These are phyloP conservation scores for Colostygia pectinataria DNA, from an alignment of 2,888 invertebrate species.

Conservation along the genomic window DNA sequence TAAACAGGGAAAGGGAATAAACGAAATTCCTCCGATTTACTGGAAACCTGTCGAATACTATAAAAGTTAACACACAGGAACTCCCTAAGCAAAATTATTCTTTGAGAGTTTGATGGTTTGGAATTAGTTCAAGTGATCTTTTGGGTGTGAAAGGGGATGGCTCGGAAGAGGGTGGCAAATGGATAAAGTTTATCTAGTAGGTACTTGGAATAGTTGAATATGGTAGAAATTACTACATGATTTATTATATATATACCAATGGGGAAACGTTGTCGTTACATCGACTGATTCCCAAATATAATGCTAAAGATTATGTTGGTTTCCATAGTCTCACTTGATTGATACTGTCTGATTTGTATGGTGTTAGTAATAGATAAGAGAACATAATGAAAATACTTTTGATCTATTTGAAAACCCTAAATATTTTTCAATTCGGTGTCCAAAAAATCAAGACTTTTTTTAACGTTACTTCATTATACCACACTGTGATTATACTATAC, in stretches of 20 bases:
- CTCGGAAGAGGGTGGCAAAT: slow-evolving; percentile 19
- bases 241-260: slow-evolving; percentile 22
- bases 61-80: slow-evolving; percentile 20
- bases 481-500: too few relatives aligned
- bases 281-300: neutral
- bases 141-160: slow-evolving; percentile 27
- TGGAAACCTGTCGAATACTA: slow-evolving; percentile 16
- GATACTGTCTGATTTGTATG: too few relatives aligned
- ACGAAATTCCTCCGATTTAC: slow-evolving; percentile 15
- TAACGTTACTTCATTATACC: too few relatives aligned
- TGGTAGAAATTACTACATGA: slow-evolving; percentile 7
- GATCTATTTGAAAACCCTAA: too few relatives aligned
- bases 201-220: slow-evolving; percentile 13
- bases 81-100: slow-evolving; percentile 28
- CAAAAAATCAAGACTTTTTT: too few relatives aligned
- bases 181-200: slow-evolving; percentile 28
- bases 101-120: slow-evolving; percentile 24
- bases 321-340: too few relatives aligned
- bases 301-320: too few relatives aligned
- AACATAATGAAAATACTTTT: too few relatives aligned
- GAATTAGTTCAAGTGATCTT: slow-evolving; percentile 36
- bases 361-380: too few relatives aligned
- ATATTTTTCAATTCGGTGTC: too few relatives aligned
- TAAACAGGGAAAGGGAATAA: slow-evolving; percentile 18
- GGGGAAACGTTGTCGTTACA: slow-evolving; percentile 14